phyloP scores from a whole-genome alignment of 2,797 vertebrate genomes.

The Lutjanus argentimaculatus region DNA sequence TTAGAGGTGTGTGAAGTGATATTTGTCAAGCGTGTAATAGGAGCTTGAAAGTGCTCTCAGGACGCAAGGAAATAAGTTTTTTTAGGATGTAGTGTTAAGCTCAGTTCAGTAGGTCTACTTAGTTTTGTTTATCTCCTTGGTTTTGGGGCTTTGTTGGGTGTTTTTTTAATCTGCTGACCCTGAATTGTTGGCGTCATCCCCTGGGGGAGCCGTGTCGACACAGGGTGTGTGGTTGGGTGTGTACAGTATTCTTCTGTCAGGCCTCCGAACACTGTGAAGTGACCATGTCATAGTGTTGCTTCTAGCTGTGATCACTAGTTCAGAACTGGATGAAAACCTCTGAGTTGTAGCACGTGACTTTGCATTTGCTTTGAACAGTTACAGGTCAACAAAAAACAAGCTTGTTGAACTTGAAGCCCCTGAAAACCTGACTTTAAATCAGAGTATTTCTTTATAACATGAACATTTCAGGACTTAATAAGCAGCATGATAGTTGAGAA shows the following conservation, averaged over 20 bases:
- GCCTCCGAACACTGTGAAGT: constrained; percentile 43
- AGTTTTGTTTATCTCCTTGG: background rate
- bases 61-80: constrained; percentile 9
- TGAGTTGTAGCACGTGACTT: constrained; percentile 20
- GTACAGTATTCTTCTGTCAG: constrained; percentile 15
- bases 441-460: background rate
- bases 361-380: background rate
- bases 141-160: background rate
- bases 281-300: background rate
- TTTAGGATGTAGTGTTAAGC: background rate
- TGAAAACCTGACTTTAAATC: background rate
- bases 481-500: background rate
- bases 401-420: background rate
- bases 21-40: background rate
- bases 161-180: background rate
- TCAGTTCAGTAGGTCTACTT: background rate
- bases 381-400: background rate
- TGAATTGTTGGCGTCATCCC: background rate
- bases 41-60: constrained; percentile 2
- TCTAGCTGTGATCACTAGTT: background rate
- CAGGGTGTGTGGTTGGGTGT: background rate
- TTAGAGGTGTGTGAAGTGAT: constrained; percentile 14
- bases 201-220: background rate
- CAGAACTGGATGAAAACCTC: constrained; percentile 7
- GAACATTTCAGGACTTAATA: background rate